Conservation (phyloP, 2,888 invertebrate genomes). For the Argyresthia albistria region DNA sequence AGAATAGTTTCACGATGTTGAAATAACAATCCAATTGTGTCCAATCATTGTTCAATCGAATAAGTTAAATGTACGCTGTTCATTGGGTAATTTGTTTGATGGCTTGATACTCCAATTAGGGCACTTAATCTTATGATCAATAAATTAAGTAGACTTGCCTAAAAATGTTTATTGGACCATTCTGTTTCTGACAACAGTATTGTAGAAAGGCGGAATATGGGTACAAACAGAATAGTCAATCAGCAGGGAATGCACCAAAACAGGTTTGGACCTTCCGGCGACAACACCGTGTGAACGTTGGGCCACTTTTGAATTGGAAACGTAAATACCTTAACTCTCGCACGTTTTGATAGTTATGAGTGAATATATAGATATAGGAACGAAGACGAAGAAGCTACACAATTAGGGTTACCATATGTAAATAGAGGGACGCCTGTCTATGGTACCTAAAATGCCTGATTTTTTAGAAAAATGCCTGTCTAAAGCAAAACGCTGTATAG, state of each 20-base stretch:
- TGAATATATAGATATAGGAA: background rate
- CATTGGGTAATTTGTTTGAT: constrained; percentile 1
- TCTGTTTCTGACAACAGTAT: background rate
- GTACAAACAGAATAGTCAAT: background rate
- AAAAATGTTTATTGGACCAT: no score
- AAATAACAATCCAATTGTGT: background rate
- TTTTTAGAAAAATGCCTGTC: no score
- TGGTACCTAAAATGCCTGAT: no score
- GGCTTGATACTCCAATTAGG: background rate
- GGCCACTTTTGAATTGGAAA: background rate
- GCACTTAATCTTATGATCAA: background rate
- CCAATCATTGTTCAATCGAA: background rate
- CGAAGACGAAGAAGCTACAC: no score
- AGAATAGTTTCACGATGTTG: background rate
- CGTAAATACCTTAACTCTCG: background rate
- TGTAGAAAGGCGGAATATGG: background rate
- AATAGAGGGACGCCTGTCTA: no score
- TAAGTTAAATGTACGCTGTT: background rate
- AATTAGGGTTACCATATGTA: no score
- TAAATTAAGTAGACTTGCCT: no score
- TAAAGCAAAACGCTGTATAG: no score
- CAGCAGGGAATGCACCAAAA: constrained; percentile 1
- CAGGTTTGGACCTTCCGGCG: constrained; percentile 1
- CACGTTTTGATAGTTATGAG: background rate
- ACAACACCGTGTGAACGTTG: no score